Base-by-base conservation (phyloP, 2,113 vertebrate species). In the Leucopternis melanops region DNA sequence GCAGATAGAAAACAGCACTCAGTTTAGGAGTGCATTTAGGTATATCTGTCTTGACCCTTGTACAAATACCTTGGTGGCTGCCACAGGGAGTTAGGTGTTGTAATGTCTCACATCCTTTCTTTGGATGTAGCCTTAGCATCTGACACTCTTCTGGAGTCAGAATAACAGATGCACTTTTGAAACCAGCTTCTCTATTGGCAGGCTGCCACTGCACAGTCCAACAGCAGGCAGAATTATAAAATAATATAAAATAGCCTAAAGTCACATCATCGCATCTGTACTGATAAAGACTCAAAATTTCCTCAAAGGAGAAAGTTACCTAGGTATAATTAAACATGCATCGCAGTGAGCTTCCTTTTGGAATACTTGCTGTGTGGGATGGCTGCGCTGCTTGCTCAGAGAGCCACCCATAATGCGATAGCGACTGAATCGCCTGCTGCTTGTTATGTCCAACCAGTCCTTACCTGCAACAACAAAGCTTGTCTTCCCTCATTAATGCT, bases 251-350 rank as follows among this genome's bases (percentile, higher is more conserved):
- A 42, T 8, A 75, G 57, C 40, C 71, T 7, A 0, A 38, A 50
- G 25, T 52, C 13, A 54, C 55, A 34, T 11, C 27, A 2, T 6
- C n/a, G 32, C 44, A 26, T 13, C 57, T 11, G 0, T 7, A 8
- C 29, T 8, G 32, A 9, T 5, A 45, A 42, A 71, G 21, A 29
- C 65, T 10, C 1, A 6, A 11, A 2, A 31, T 11, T 40, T 29
- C 32, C 62, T 38, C 14, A 4, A 17, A 75, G 54, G 31, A 86
- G 74, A 40, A 31, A 5, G 62, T 10, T 14, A 27, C 34, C 19
- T 11, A 5, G 57, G 34, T 58, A 7, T 16, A 7, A 22, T 13
- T 8, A 32, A 69, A 5, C 2, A 0, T 3, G 9, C 54, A 16
- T 26, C 29, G 2, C 2, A 8, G 29, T 0, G 50, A 16, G 66